Conservation (phyloP, 1,140 invertebrate species). For the Geopemphigus sp. region DNA sequence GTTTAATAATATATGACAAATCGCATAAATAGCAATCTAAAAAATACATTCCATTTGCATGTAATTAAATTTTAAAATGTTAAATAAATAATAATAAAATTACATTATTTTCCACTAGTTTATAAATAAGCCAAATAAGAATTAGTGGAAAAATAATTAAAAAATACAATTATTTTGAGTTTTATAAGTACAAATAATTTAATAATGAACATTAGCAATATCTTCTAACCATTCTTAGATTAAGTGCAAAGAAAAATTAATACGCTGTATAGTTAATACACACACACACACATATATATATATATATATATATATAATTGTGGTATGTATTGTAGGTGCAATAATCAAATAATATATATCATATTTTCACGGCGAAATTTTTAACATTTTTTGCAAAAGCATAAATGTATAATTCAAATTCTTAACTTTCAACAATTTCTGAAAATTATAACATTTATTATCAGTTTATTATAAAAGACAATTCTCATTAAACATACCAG, state of each 20-base stretch:
- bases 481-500: neutral
- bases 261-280: neutral
- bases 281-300: conserved; percentile 3
- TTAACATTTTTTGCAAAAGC: conserved; percentile 35
- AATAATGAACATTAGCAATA: conserved; percentile 9
- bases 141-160: conserved; percentile 4
- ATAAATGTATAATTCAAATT: neutral
- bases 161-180: conserved; percentile 12
- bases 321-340: conserved; percentile 14
- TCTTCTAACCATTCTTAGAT: neutral
- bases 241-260: conserved; percentile 2
- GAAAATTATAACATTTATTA: neutral
- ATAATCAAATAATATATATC: conserved; percentile 32
- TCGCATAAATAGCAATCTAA: conserved; percentile 22
- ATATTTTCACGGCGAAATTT: conserved; percentile 18
- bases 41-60: conserved; percentile 26
- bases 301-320: conserved; percentile 28
- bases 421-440: conserved; percentile 30
- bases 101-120: conserved; percentile 13
- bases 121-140: conserved; percentile 23
- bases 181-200: conserved; percentile 38
- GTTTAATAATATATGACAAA: conserved; percentile 40
- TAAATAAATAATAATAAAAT: conserved; percentile 22
- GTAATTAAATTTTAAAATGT: conserved; percentile 11
- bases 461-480: neutral